Percentiles rank a stretch among this genome's conserved stretches.
phyloP scores from a whole-genome alignment of 2,888 invertebrate species.

The Protula sp. region DNA sequence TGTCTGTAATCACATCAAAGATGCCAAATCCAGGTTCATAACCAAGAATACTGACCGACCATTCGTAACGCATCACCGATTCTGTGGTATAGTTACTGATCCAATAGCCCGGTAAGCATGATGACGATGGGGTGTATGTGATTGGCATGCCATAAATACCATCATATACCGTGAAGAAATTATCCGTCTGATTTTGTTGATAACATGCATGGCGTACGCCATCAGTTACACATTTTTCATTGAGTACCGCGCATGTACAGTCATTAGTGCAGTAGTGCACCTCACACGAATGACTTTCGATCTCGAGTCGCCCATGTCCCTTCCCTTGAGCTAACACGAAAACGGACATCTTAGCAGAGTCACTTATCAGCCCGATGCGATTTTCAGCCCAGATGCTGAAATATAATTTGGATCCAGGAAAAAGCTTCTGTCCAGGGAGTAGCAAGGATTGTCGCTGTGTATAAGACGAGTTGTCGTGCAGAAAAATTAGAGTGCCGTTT shows the following conservation, averaged over 20 bases:
- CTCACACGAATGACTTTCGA: background rate
- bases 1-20: background rate
- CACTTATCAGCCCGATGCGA: background rate
- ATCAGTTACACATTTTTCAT: background rate
- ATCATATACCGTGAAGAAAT: background rate
- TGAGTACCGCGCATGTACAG: background rate
- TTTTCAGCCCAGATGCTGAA: background rate
- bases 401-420: background rate
- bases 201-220: background rate
- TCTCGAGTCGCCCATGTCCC: background rate
- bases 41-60: background rate
- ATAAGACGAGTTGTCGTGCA: background rate
- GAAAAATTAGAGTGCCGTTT: background rate
- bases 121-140: background rate
- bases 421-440: background rate
- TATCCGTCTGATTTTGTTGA: background rate
- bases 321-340: background rate
- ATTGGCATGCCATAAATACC: background rate
- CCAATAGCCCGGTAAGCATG: background rate
- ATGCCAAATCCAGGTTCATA: background rate
- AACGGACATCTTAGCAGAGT: background rate
- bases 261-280: background rate
- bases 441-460: background rate
- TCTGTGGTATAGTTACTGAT: background rate
- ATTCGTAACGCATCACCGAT: background rate